Percentiles rank a stretch among this genome's conserved stretches.
phyloP scores from a whole-genome alignment of 2,797 vertebrate species.

The Chloroceryle amazona region DNA sequence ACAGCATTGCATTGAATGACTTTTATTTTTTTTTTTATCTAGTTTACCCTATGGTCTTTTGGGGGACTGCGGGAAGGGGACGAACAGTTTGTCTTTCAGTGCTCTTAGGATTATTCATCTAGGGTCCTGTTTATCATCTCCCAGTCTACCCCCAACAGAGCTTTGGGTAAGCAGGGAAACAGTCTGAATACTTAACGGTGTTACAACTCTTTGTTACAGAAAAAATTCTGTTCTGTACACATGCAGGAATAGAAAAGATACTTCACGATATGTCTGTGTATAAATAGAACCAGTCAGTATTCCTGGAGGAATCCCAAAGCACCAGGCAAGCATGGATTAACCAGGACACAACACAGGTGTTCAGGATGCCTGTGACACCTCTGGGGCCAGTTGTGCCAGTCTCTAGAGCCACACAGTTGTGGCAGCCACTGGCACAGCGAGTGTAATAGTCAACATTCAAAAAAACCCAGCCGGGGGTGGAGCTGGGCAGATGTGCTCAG shows the following conservation, averaged over 20 bases:
- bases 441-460: not conserved
- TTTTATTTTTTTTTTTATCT: not conserved
- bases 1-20: not conserved
- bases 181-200: not conserved
- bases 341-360: not conserved
- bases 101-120: not conserved
- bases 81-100: not conserved
- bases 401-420: not conserved
- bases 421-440: not conserved
- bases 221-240: not conserved
- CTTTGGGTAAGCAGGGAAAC: not conserved
- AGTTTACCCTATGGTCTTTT: not conserved
- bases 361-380: not conserved
- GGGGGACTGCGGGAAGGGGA: not conserved
- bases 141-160: not conserved
- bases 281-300: not conserved
- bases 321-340: not conserved
- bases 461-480: not conserved
- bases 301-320: not conserved
- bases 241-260: not conserved
- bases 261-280: not conserved
- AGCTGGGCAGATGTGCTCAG: conserved; percentile 41
- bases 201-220: not conserved
- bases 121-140: not conserved
- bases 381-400: not conserved